Percentiles rank a stretch among this genome's conserved stretches.
These are phyloP conservation scores for Sphenodon punctatus DNA, from an alignment of 2,797 vertebrate species.

Conservation along the genomic window DNA sequence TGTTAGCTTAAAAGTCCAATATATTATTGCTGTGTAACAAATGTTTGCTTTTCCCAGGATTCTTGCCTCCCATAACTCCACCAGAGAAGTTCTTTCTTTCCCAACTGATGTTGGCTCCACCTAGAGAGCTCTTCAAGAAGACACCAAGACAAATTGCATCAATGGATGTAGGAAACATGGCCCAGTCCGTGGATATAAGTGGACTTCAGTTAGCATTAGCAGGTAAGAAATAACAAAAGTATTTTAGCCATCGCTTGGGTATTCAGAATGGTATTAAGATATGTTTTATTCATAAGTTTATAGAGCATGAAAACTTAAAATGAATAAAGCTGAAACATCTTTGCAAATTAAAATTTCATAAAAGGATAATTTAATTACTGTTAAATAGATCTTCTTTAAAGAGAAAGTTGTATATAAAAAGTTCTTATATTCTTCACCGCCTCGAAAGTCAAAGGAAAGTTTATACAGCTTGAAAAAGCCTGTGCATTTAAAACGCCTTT, in stretches of 20 bases:
- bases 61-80: slow-evolving; percentile 94
- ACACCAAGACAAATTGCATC: slow-evolving; percentile 94
- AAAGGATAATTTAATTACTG: too few species aligned
- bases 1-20: too few species aligned
- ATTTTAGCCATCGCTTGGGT: neutral
- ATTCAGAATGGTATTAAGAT: neutral
- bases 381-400: neutral
- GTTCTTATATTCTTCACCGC: neutral
- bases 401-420: neutral
- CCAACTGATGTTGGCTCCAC: slow-evolving; percentile 96
- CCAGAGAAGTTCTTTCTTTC: slow-evolving; percentile 98
- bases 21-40: neutral
- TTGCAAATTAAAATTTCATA: too few species aligned
- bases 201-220: slow-evolving; percentile 94
- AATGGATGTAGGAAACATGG: slow-evolving; percentile 91
- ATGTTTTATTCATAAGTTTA: rapidly evolving
- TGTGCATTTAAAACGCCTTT: neutral
- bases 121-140: slow-evolving; percentile 97
- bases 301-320: neutral
- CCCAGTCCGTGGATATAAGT: slow-evolving; percentile 94
- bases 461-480: neutral
- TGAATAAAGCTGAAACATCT: rapidly evolving
- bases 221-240: slow-evolving; percentile 71
- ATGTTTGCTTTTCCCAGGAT: slow-evolving; percentile 76
- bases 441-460: neutral